phyloP scores from a whole-genome alignment of 2,797 vertebrate genomes.

The Chromobotia macracanthus region DNA sequence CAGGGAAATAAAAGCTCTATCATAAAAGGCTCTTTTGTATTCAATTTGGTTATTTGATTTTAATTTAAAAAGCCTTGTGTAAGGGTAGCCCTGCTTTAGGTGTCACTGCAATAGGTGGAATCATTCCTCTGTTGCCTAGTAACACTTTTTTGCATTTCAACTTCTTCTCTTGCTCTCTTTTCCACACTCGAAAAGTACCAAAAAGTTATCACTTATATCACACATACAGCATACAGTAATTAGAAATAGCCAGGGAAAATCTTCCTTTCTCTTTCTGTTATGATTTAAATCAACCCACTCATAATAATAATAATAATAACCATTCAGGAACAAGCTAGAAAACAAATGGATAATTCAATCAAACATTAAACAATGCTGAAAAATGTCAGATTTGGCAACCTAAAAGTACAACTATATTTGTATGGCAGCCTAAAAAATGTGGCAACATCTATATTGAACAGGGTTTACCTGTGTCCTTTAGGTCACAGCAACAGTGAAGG shows the following conservation, averaged over 20 bases:
- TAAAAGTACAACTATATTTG: too few relatives aligned
- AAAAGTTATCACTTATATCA: too few relatives aligned
- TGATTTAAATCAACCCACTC: neutral
- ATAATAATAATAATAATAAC: too few relatives aligned
- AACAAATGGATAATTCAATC: too few relatives aligned
- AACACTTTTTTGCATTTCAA: constrained; percentile 37
- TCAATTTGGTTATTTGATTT: constrained; percentile 41
- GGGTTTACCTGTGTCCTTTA: too few relatives aligned
- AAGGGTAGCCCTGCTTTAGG: constrained; percentile 5
- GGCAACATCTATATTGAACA: too few relatives aligned
- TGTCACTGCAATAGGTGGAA: constrained; percentile 41
- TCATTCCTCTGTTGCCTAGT: constrained; percentile 55
- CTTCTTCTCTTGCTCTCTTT: constrained; percentile 6
- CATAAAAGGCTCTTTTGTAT: constrained; percentile 29
- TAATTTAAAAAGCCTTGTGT: constrained; percentile 20
- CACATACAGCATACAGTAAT: constrained; percentile 4
- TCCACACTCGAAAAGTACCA: constrained; percentile 28
- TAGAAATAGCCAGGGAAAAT: neutral
- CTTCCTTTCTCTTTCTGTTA: neutral
- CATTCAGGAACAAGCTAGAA: too few relatives aligned
- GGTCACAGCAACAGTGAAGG: too few relatives aligned
- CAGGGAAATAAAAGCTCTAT: neutral
- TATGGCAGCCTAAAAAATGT: too few relatives aligned
- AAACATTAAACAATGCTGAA: too few relatives aligned
- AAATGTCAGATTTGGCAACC: too few relatives aligned